Conservation (phyloP, 2,113 vertebrate genomes). For the Phaethornis superciliosus region DNA sequence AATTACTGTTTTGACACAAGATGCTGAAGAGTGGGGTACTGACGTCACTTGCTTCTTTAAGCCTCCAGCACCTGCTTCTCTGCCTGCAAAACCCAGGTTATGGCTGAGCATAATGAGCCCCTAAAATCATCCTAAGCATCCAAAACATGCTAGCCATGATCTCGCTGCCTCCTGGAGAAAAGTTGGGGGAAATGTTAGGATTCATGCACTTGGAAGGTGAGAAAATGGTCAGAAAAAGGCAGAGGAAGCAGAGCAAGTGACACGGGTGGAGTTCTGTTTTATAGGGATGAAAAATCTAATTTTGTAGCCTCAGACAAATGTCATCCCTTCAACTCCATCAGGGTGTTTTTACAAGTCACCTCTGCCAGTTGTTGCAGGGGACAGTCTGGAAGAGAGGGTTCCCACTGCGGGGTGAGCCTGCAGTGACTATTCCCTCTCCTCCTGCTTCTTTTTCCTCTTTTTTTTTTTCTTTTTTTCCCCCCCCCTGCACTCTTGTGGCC, state of each 20-base stretch:
- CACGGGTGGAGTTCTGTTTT: background rate
- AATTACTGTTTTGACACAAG: slow-evolving; percentile 1
- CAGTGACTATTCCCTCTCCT: background rate
- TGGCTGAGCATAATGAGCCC: background rate
- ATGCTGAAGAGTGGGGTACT: background rate
- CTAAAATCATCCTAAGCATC: background rate
- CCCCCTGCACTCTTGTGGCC: background rate
- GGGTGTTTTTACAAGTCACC: background rate
- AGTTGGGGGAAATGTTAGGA: background rate
- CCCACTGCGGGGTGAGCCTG: background rate
- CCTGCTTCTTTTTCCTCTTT: no score
- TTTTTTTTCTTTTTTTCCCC: background rate
- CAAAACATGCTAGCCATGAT: background rate
- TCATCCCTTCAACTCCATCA: background rate
- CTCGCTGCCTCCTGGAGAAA: background rate
- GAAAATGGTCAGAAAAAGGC: background rate
- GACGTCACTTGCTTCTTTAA: background rate
- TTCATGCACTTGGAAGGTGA: background rate
- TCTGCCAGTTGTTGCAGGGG: background rate
- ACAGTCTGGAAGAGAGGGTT: background rate
- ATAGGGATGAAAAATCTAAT: background rate
- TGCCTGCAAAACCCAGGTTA: background rate
- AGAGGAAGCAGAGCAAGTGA: background rate
- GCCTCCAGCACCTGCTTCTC: background rate
- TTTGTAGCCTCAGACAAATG: background rate